Percentiles rank a stretch among this genome's conserved stretches.
Conservation (phyloP, 1,140 invertebrate genomes). For the Drosophila pandora region DNA sequence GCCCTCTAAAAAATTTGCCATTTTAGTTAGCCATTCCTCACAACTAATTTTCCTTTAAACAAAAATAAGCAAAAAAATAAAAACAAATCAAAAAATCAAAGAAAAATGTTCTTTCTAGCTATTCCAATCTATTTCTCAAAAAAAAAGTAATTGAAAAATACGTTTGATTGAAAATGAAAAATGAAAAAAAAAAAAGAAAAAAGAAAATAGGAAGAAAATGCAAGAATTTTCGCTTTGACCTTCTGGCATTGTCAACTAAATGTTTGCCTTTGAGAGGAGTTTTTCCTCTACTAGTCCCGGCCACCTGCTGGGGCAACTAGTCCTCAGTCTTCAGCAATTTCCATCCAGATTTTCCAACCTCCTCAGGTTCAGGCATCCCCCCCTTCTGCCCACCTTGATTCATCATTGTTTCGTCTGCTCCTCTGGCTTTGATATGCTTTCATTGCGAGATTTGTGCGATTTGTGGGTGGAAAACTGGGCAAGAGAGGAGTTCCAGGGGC, state of each 20-base stretch:
- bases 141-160: not conserved
- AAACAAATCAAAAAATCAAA: not conserved
- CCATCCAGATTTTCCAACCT: slow-evolving; percentile 8
- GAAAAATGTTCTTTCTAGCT: not conserved
- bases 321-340: not conserved
- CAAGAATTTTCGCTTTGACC: slow-evolving; percentile 30
- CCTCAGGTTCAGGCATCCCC: too few relatives aligned
- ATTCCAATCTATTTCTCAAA: not conserved
- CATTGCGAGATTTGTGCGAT: slow-evolving; percentile 39
- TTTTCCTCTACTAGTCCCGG: not conserved
- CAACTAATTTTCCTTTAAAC: not conserved
- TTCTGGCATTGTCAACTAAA: slow-evolving; percentile 46
- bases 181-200: not conserved
- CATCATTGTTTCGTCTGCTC: slow-evolving; percentile 49
- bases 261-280: slow-evolving; percentile 27
- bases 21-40: not conserved
- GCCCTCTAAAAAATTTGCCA: too few relatives aligned
- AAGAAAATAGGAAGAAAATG: not conserved
- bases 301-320: not conserved
- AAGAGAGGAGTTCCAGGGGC: not conserved
- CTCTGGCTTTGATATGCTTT: slow-evolving; percentile 55
- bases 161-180: slow-evolving; percentile 28
- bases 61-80: not conserved
- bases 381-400: slow-evolving; percentile 34
- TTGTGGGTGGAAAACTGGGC: slow-evolving; percentile 19